phyloP scores from a whole-genome alignment of 1,140 invertebrate genomes.

The Mercenaria mercenaria region DNA sequence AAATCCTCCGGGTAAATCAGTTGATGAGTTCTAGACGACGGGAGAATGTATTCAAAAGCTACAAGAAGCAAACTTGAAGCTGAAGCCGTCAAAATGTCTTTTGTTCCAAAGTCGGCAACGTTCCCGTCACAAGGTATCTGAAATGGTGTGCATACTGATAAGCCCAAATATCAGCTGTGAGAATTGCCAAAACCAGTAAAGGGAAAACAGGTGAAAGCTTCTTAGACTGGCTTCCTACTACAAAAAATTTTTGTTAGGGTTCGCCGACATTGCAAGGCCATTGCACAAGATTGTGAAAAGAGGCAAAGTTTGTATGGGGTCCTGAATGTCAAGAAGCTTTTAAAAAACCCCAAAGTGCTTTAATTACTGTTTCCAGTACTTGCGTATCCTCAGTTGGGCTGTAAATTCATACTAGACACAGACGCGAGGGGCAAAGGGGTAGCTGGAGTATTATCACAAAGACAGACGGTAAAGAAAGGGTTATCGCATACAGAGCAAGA shows the following conservation, averaged over 20 bases:
- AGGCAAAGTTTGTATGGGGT: neutral
- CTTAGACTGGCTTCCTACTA: slow-evolving; percentile 84
- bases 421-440: neutral
- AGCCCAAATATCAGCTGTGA: slow-evolving; percentile 74
- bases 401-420: neutral
- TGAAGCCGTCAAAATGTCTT: too few species aligned
- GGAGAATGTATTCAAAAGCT: neutral
- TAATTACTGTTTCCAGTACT: neutral
- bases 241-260: too few species aligned
- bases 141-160: neutral
- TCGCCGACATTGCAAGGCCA: neutral
- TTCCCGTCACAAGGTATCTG: too few species aligned
- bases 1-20: too few species aligned
- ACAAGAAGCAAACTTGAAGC: neutral
- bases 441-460: neutral
- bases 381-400: neutral
- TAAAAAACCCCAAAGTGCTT: neutral
- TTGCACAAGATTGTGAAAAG: neutral
- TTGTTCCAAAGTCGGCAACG: too few species aligned
- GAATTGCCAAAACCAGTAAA: slow-evolving; percentile 78
- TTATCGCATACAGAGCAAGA: too few species aligned
- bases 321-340: neutral
- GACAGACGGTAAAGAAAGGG: neutral
- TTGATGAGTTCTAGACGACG: neutral
- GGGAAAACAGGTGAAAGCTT: slow-evolving; percentile 84